These are phyloP conservation scores for Ichneumoninae sp. DNA, from an alignment of 2,888 invertebrate genomes.

Conservation along the genomic window DNA sequence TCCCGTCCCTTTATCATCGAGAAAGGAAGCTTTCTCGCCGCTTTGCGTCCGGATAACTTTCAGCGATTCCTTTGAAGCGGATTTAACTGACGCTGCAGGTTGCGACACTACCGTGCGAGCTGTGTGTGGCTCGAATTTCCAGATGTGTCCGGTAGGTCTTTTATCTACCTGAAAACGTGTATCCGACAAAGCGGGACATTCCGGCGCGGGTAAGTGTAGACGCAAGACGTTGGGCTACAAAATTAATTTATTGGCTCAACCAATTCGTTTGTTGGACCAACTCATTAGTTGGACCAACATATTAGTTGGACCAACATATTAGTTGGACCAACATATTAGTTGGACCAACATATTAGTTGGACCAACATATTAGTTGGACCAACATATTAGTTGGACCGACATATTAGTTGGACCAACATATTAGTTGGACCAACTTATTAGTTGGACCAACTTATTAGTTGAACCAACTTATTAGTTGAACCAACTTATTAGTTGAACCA, in stretches of 20 bases:
- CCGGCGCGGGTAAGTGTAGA: neutral
- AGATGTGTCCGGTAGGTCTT: neutral
- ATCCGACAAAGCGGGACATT: neutral
- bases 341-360: neutral
- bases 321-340: neutral
- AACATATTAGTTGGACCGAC: neutral
- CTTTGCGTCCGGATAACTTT: slow-evolving; percentile 5
- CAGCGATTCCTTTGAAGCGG: slow-evolving; percentile 19
- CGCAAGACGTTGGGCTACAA: neutral
- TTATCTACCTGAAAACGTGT: neutral
- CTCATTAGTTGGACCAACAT: neutral
- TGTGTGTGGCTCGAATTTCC: neutral
- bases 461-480: neutral
- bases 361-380: too few species aligned
- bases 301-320: too few species aligned
- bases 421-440: neutral
- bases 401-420: neutral
- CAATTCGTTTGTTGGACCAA: neutral
- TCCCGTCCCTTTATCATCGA: slow-evolving; percentile 35
- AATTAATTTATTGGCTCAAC: neutral
- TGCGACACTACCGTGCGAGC: neutral
- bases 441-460: neutral
- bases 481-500: neutral
- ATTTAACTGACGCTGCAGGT: slow-evolving; percentile 14
- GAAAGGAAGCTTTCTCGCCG: slow-evolving; percentile 14